Evolutionary conservation across 2,797 vertebrate species (phyloP).

Genomic region (Orestias chungarensis): DNA sequence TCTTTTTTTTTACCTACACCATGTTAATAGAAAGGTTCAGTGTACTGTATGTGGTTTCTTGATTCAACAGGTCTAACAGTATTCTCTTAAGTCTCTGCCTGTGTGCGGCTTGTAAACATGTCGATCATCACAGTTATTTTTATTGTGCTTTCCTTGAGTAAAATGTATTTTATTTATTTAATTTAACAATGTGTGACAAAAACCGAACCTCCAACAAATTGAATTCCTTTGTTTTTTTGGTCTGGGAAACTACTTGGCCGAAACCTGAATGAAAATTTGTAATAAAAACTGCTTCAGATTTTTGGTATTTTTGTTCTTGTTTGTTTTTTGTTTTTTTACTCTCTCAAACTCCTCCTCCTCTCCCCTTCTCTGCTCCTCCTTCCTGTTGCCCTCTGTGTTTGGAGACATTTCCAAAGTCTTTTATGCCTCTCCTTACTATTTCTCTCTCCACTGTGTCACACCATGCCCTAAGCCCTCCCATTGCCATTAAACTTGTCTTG

Average conservation of each 20-base stretch:
- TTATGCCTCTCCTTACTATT: slow-evolving; percentile 55
- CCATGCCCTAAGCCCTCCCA: slow-evolving; percentile 68
- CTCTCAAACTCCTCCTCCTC: slow-evolving; percentile 33
- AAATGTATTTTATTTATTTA: not conserved
- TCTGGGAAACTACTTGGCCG: not conserved
- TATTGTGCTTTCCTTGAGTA: not conserved
- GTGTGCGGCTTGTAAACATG: not conserved
- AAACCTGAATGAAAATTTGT: not conserved
- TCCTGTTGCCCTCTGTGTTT: slow-evolving; percentile 54
- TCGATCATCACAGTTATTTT: not conserved
- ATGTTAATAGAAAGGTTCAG: not conserved
- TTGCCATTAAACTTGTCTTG: slow-evolving; percentile 23
- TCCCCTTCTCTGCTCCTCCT: slow-evolving; percentile 39
- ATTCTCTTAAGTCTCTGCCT: not conserved
- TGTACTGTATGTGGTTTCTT: not conserved
- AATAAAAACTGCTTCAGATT: not conserved
- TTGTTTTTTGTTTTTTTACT: not conserved
- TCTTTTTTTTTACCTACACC: not conserved
- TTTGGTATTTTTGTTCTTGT: not conserved
- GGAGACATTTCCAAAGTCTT: slow-evolving; percentile 45
- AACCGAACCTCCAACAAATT: not conserved
- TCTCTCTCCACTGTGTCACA: slow-evolving; percentile 70
- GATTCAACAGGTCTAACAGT: not conserved
- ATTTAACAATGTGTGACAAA: not conserved
- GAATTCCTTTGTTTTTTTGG: not conserved